Evolutionary conservation across 1,140 invertebrate species (phyloP).

Genomic region (Caenorhabditis brenneri): DNA sequence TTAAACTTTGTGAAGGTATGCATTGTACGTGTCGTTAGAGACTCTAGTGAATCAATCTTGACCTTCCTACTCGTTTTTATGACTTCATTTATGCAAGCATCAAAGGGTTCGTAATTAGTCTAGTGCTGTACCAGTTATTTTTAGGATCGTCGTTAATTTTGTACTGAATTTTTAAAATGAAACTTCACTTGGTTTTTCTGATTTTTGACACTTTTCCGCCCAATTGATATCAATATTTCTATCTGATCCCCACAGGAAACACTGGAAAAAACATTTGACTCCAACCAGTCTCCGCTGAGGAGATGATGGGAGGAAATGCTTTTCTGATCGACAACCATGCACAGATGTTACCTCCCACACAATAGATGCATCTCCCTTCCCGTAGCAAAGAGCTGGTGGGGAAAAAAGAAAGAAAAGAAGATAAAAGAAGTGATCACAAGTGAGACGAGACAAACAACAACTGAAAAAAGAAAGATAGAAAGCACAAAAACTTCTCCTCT

Average conservation of each 20-base stretch:
- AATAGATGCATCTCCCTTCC: neutral
- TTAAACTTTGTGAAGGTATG: too few species aligned
- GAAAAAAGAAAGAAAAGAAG: constrained; percentile 12
- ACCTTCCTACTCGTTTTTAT: too few species aligned
- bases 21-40: too few species aligned
- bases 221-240: too few species aligned
- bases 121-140: too few species aligned
- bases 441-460: constrained; percentile 40
- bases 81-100: too few species aligned
- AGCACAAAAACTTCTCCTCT: neutral
- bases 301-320: neutral
- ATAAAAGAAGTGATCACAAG: constrained; percentile 38
- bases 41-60: too few species aligned
- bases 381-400: neutral
- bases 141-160: too few species aligned
- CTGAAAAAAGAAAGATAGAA: neutral
- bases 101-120: too few species aligned
- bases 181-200: too few species aligned
- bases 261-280: neutral
- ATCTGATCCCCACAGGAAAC: neutral
- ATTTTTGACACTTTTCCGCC: too few species aligned
- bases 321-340: constrained; percentile 37
- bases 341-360: constrained; percentile 41
- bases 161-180: too few species aligned
- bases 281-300: neutral